These are phyloP conservation scores for Pterobdella sp. DNA, from an alignment of 2,888 invertebrate genomes.

Conservation along the genomic window DNA sequence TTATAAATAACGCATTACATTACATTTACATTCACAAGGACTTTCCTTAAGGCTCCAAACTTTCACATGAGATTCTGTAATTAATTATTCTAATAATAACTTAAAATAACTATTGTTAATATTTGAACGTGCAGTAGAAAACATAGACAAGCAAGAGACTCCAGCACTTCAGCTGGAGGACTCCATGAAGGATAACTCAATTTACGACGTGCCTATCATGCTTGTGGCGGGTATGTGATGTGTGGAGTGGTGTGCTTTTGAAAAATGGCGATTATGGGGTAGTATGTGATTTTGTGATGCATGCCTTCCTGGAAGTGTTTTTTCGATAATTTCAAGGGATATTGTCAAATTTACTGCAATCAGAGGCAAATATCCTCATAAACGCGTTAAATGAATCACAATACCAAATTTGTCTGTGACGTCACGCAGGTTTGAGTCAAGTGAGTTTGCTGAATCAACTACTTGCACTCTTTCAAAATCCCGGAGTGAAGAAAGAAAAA, in stretches of 20 bases:
- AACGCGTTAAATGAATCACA: not conserved
- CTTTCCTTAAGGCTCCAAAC: too few species aligned
- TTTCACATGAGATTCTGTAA: too few species aligned
- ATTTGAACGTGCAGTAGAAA: slow-evolving; percentile 37
- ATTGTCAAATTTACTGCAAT: too few species aligned
- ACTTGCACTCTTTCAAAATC: slow-evolving; percentile 55
- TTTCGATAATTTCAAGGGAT: too few species aligned
- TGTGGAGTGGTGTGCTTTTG: not conserved
- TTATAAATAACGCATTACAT: too few species aligned
- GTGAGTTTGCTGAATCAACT: slow-evolving; percentile 51
- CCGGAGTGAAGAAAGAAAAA: slow-evolving; percentile 53
- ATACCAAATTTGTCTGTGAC: not conserved
- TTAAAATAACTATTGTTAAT: not conserved
- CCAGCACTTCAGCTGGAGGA: slow-evolving; percentile 48
- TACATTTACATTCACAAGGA: too few species aligned
- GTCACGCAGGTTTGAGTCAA: slow-evolving; percentile 48
- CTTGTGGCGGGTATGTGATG: slow-evolving; percentile 49
- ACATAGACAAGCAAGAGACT: slow-evolving; percentile 49
- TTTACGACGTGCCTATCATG: slow-evolving; percentile 52
- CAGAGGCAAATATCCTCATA: not conserved
- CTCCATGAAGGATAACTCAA: slow-evolving; percentile 44
- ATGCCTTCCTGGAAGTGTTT: too few species aligned
- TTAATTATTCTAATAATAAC: not conserved
- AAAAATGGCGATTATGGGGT: not conserved
- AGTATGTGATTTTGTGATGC: too few species aligned